Evolutionary conservation across 1,140 invertebrate species (phyloP), one percentile per base, ranked within the genome.

Genomic region (Cotesia chilonis): DNA sequence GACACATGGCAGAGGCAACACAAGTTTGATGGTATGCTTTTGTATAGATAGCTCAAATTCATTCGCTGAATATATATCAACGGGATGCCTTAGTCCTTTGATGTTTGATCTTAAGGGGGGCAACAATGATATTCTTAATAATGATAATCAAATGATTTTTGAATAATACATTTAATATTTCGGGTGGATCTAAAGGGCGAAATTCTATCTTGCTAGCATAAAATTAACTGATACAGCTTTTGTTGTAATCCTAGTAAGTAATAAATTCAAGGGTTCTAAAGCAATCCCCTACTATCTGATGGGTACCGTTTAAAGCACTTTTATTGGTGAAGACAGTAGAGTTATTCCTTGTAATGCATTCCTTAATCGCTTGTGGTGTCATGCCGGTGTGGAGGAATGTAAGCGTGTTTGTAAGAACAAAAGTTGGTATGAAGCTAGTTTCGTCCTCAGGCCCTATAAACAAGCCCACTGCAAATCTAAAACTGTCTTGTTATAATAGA

Each of bases 261-360:
- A 61, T 35, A 61, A 35, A 61, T 36, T 28, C 28, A 65, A 41
- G 41, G 37, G 37, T 9, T 14, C n/a, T 51, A 41, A 37, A 14
- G n/a, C 41, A 6, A 47, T 47, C 6, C 41, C 6, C 41, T 2
- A 2, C 6, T 9, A 6, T 47, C 6, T 10, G 10, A 6, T 47
- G 5, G 41, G 41, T 47, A 47, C 41, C 41, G 41, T 47, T 47
- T 47, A 7, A 47, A 47, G 10, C 6, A 5, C 41, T 47, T 47
- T 47, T 47, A 47, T 47, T 47, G 5, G 17, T 41, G 9, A 66
- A 55, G 54, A 65, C 65, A 51, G 70, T 65, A 71, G 70, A 71
- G 70, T 71, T 71, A 71, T 71, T 63, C 37, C 47, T 55, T 51
- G 63, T 71, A 71, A 71, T 72, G 70, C 63, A 72, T 72, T 72